These are phyloP conservation scores for Columba guinea DNA, from an alignment of 2,797 vertebrate species.

Conservation along the genomic window DNA sequence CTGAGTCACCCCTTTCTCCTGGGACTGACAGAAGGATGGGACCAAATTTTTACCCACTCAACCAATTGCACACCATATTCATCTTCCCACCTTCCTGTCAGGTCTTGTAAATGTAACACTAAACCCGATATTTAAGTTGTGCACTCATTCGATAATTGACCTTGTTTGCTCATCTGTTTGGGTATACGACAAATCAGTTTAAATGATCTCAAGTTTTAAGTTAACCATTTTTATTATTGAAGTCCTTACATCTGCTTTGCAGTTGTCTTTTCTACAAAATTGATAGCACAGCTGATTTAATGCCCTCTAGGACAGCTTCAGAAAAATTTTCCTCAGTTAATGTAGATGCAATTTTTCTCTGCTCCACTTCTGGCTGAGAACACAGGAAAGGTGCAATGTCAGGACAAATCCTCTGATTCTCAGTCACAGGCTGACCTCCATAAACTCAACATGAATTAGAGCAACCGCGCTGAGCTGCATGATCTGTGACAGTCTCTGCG, in stretches of 20 bases:
- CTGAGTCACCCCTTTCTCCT: background rate
- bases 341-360: conserved; percentile 38
- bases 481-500: background rate
- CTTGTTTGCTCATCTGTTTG: background rate
- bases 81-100: background rate
- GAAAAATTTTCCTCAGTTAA: conserved; percentile 47
- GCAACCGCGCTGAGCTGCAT: background rate
- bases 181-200: background rate
- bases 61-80: background rate
- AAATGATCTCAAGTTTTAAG: background rate
- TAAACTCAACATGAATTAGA: background rate
- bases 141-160: background rate
- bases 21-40: background rate
- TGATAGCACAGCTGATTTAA: conserved; percentile 1
- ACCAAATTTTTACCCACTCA: background rate
- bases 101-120: background rate
- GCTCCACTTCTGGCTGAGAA: background rate
- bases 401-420: conserved; percentile 7
- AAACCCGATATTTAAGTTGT: background rate
- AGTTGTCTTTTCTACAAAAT: conserved; percentile 27
- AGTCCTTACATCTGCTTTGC: conserved; percentile 22
- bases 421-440: background rate
- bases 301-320: conserved; percentile 27
- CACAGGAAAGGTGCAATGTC: conserved; percentile 23
- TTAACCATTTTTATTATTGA: background rate